A percentile compares a stretch with the other conserved stretches of the same genome.
Conservation (phyloP, 2,797 vertebrate species). For the Picus viridis region DNA sequence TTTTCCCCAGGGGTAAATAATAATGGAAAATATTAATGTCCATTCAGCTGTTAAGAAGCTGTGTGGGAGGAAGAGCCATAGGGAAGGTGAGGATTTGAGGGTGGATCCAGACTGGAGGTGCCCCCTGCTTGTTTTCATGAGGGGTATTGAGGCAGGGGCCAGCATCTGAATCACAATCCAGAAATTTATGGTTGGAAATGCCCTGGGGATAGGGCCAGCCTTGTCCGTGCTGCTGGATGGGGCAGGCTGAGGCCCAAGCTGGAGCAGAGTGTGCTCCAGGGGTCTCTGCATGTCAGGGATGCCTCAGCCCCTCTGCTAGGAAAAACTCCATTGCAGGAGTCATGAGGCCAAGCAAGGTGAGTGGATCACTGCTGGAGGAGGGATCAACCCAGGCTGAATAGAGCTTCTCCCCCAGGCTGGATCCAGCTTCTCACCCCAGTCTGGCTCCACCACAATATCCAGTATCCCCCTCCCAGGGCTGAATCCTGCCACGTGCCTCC, state of each 20-base stretch:
- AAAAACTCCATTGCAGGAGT: background rate
- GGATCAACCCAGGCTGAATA: background rate
- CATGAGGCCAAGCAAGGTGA: rapidly evolving
- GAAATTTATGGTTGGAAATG: background rate
- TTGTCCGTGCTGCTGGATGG: rapidly evolving
- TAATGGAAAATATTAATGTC: background rate
- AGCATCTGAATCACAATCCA: background rate
- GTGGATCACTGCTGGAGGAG: background rate
- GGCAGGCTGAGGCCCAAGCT: background rate
- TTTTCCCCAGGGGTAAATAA: background rate
- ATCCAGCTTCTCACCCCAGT: background rate
- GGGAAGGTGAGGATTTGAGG: background rate
- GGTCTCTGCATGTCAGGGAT: rapidly evolving
- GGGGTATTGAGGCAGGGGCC: no score
- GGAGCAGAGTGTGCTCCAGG: background rate
- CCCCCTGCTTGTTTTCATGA: background rate
- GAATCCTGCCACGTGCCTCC: rapidly evolving
- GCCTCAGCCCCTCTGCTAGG: background rate
- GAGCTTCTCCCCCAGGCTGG: background rate
- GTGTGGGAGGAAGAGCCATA: rapidly evolving
- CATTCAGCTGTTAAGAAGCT: background rate
- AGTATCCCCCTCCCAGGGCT: background rate
- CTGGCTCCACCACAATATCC: background rate
- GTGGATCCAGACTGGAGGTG: background rate
- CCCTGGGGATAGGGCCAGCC: background rate